Base-by-base conservation (phyloP, 2,888 invertebrate species). In the Plebejus argus region DNA sequence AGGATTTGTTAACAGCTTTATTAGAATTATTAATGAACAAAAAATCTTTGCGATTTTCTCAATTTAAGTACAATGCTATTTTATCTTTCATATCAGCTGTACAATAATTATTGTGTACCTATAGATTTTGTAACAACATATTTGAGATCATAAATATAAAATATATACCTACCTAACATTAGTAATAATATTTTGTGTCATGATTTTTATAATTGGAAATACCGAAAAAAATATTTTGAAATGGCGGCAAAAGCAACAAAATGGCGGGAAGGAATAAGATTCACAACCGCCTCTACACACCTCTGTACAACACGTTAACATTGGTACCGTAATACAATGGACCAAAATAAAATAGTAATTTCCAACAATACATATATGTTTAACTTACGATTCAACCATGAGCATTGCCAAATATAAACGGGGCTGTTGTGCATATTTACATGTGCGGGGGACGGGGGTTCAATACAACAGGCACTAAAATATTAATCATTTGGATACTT, bases 291-390 rank as follows among this genome's bases (percentile, higher is more conserved):
- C 87, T 81, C 82, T 86, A 86, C 88, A 85, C 83, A 79, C 82
- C 82, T 85, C 86, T 88, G 87, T 87, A 89, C 86, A 80, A 80
- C 89, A 85, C 82, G 83, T 87, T 86, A 91, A 92, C 91, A 90
- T 91, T 92, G 90, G 93, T 74, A 88, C 91, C 90, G 84, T 86
- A 85, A 83, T 89, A 89, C 86, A 83, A 84, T 89, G 88, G 92
- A 89, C 92, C 91, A 91, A 91, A 90, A 92, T 91, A 92, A 93
- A 92, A 93, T 91, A 90, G 84, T 85, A 91, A 87, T 86, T 89
- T 85, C 92, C 90, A 92, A 93, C 92, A 92, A 90, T 91, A 88
- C 83, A 90, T 89, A 89, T 88, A 90, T 87, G 86, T 85, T 84
- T 81, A 84, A 85, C 84, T 83, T 85, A 84, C 83, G 83, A 82